These are phyloP conservation scores for Apodemia hepburni DNA, from an alignment of 2,888 invertebrate species.

Conservation along the genomic window DNA sequence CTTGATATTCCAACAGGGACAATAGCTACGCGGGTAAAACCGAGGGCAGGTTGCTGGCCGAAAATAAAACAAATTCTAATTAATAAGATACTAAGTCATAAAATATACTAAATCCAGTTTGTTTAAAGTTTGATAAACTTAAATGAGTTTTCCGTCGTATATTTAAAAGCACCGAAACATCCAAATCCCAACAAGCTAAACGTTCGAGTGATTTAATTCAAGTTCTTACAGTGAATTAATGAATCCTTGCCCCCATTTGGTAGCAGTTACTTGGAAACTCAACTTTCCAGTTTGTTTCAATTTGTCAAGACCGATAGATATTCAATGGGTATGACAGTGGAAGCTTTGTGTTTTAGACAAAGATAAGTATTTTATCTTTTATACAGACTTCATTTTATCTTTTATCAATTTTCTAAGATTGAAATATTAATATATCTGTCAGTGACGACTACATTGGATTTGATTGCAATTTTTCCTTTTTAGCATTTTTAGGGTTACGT, in stretches of 20 bases:
- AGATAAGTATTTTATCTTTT: conserved; percentile 46
- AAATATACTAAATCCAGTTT: conserved; percentile 6
- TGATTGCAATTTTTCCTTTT: too few species aligned
- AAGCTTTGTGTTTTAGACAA: conserved; percentile 50
- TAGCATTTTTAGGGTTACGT: too few species aligned
- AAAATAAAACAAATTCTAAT: background rate
- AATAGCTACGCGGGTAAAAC: too few species aligned
- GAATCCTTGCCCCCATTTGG: conserved; percentile 55
- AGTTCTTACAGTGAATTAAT: conserved; percentile 67
- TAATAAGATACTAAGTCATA: background rate
- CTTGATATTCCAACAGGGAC: too few species aligned
- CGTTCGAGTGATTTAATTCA: conserved; percentile 64
- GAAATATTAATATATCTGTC: too few species aligned
- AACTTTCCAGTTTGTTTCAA: conserved; percentile 70
- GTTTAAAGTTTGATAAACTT: conserved; percentile 22
- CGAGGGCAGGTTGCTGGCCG: too few species aligned
- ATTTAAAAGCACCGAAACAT: conserved; percentile 32
- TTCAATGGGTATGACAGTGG: conserved; percentile 58
- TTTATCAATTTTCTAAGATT: conserved; percentile 13
- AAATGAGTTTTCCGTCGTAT: conserved; percentile 20
- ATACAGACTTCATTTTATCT: conserved; percentile 37
- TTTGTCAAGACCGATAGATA: conserved; percentile 65
- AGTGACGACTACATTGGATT: too few species aligned
- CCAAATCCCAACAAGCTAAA: conserved; percentile 45
- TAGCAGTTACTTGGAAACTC: conserved; percentile 54